Base-by-base conservation (phyloP, 2,888 invertebrate species). In the Scaeva pyrastri region DNA sequence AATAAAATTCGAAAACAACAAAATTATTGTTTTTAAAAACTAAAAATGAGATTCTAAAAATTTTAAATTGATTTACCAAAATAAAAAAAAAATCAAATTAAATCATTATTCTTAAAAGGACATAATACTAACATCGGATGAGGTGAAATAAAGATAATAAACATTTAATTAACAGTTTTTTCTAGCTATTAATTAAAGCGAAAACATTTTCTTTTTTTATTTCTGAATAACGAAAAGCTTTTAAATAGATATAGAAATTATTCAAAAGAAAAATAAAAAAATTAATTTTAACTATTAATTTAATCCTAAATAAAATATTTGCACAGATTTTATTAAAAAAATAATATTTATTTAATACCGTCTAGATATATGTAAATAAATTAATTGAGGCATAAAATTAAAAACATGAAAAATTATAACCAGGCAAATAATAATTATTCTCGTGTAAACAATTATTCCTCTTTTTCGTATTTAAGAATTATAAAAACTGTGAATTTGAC, bases 351-450 rank as follows among this genome's bases (percentile, higher is more conserved):
- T 1, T 3, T 6, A 50, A 50, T 31, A 26, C n/a, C n/a, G 10
- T 16, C 10, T 31, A 2, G 19, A 72, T 36, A 48, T 39, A 26
- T 7, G 26, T 58, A n/a, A n/a, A n/a, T n/a, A n/a, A n/a, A 73
- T 52, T 80, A 80, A 80, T 75, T 75, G 74, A 62, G 23, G 55
- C 68, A 45, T 23, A 70, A 75, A 74, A 74, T 75, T 74, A 39
- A 55, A 70, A 55, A 75, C 23, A 12, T 43, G 74, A 55, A 21
- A 60, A 21, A 60, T 43, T 43, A 80, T 68, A 80, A 74, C 74
- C 74, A 74, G 55, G 23, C 52, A 70, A 39, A 39, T 52, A 43
- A 50, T 50, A 52, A 41, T 41, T 45, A 56, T 56, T 41, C 3
- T 12, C 7, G 26, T 41, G 64, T 39, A 36, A 39, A 36, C 5